Evolutionary conservation across 1,140 invertebrate species (phyloP).

Genomic region (Drosophila nannoptera): DNA sequence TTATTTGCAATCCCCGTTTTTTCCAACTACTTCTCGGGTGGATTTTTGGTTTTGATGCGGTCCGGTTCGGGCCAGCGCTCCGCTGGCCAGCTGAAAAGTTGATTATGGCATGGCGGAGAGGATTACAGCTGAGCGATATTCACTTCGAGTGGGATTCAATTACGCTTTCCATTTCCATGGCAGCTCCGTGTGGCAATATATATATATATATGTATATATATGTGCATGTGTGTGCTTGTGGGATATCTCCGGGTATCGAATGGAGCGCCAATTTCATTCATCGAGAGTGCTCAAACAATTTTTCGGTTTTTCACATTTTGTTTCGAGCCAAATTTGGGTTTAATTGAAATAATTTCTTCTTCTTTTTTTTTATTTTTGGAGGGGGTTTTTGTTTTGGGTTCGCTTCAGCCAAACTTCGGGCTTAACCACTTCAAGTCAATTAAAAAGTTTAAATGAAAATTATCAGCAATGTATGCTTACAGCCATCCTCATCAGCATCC

Average conservation of each 20-base stretch:
- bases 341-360: constrained; percentile 53
- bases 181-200: background rate
- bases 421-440: constrained; percentile 38
- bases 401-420: constrained; percentile 6
- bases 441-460: constrained; percentile 72
- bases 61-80: constrained; percentile 15
- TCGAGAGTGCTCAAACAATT: constrained; percentile 7
- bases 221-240: too few species aligned
- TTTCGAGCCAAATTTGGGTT: background rate
- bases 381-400: constrained; percentile 1
- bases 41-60: constrained; percentile 14
- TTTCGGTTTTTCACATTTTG: constrained; percentile 1
- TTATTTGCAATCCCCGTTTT: constrained; percentile 53
- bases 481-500: constrained; percentile 13
- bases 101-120: constrained; percentile 24
- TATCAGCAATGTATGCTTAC: constrained; percentile 42
- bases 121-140: constrained; percentile 13
- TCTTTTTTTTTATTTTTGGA: constrained; percentile 33
- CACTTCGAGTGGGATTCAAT: constrained; percentile 36
- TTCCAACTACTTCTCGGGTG: background rate
- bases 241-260: too few species aligned
- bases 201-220: background rate
- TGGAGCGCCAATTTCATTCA: constrained; percentile 16
- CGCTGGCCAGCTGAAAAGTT: constrained; percentile 46
- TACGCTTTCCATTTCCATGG: constrained; percentile 13